A percentile compares a stretch with the other conserved stretches of the same genome.
phyloP scores from a whole-genome alignment of 2,113 vertebrate species.

The Thamnaconus septentrionalis region DNA sequence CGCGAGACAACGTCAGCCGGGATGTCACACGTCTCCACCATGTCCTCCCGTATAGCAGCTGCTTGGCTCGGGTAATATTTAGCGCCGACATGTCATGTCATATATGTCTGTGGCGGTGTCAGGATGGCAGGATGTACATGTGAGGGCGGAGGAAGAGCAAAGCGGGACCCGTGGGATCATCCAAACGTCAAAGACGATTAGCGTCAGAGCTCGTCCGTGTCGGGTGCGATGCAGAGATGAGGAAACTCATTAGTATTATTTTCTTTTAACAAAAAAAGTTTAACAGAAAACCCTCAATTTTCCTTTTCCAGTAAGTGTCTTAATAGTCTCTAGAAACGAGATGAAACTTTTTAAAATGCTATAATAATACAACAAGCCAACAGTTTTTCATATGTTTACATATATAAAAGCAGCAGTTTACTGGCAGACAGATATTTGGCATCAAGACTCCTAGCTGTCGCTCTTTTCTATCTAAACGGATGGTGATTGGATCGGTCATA shows the following conservation, averaged over 20 bases:
- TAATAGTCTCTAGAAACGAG: no score
- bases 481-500: no score
- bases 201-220: conserved; percentile 17
- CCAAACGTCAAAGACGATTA: conserved; percentile 25
- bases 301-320: no score
- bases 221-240: not conserved
- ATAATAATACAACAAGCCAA: no score
- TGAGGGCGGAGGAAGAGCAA: conserved; percentile 28
- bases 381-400: no score
- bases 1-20: conserved; percentile 20
- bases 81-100: conserved; percentile 29
- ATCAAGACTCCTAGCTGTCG: no score
- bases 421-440: no score
- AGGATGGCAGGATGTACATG: conserved; percentile 37
- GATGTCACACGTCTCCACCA: conserved; percentile 36
- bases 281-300: not conserved
- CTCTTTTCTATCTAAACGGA: no score
- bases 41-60: conserved; percentile 22
- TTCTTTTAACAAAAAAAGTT: not conserved
- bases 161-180: conserved; percentile 14
- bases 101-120: conserved; percentile 21
- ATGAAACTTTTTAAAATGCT: no score
- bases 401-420: no score
- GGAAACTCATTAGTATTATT: conserved; percentile 11
- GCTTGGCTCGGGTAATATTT: conserved; percentile 19